Base-by-base conservation (phyloP, 2,797 vertebrate genomes). In the Lithobates pipiens region DNA sequence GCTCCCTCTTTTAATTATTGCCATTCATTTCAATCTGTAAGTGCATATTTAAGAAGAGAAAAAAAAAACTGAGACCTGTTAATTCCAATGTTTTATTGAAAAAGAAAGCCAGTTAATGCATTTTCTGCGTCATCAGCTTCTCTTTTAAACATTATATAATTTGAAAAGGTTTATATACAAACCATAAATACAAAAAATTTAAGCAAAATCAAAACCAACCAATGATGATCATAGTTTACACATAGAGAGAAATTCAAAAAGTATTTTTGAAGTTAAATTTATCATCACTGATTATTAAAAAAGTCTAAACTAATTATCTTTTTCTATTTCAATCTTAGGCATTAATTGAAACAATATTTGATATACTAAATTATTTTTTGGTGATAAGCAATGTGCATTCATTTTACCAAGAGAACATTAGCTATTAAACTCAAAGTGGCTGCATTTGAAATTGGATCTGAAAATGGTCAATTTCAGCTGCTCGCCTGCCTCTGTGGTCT, bases 41-140 rank as follows among this genome's bases (percentile, higher is more conserved):
- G 29, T 73, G 76, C 75, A 74, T 83, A 78, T 77, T 82, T 71
- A 82, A 39, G 80, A 44, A 83, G 15, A 10, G 36, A 77, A 86
- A 85, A 70, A n/a, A n/a, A 29, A 29, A 72, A 77, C 44, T 34
- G 74, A 68, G 44, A 68, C 50, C 57, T 86, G 54, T 83, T 54
- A 42, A 74, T 83, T 57, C 32, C 15, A 25, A 74, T 83, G 23
- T 69, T 86, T 78, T 86, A 79, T 83, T 69, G 29, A 68, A n/a
- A 42, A 68, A 68, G 74, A 79, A 78, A 83, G 83, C 75, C 23
- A 27, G 27, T 69, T 78, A 86, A 86, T 72, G 71, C 75, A 86
- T 57, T 78, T 86, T 80, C 80, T 73, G 27, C 65, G 42, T 36
- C 77, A 46, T 77, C 74, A 82, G 67, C n/a, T 77, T 78, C 67